Evolutionary conservation across 2,113 vertebrate genomes (phyloP), one percentile per base, ranked within the genome.

Genomic region (Piaya cayana): DNA sequence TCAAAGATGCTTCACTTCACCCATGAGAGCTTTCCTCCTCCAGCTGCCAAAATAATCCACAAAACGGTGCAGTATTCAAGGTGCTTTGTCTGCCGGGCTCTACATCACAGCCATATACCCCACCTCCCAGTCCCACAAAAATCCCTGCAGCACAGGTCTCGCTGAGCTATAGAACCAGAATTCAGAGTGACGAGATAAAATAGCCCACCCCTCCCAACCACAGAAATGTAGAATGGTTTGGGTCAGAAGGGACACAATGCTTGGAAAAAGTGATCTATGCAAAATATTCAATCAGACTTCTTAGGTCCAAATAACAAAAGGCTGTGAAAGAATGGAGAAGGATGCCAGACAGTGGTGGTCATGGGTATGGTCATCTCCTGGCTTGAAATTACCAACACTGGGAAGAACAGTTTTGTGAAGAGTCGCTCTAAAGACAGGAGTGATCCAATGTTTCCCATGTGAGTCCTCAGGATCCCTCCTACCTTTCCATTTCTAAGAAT

Each of bases 311-410:
- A 92, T 62, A 36, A 23, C 34, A 50, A 69, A 27, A 59, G 36
- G 15, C 36, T 76, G n/a, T 29, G 58, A 50, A 23, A 60, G 21
- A 37, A 74, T 11, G 26, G 26, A 39, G 20, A 63, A 10, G 8
- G 16, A 63, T 49, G 58, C 42, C 53, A 79, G 55, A 59, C 45
- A 84, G 84, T 5, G 3, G 13, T 2, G 32, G 29, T 1, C 18
- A 1, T 8, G 21, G 42, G 26, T 43, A 53, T 0, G 0, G 45
- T 14, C 15, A 58, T 36, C 36, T 58, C 39, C 75, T 67, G 53
- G 12, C 13, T 49, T 42, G 32, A 29, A 12, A 63, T n/a, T 50
- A 67, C 12, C 1, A 0, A 53, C 85, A 65, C 39, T 45, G 39
- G 62, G 37, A 91, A 34, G 30, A 93, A 53, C 14, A 72, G n/a